Base-by-base conservation (phyloP, 2,113 vertebrate species). In the Illadopsis cleaveri region DNA sequence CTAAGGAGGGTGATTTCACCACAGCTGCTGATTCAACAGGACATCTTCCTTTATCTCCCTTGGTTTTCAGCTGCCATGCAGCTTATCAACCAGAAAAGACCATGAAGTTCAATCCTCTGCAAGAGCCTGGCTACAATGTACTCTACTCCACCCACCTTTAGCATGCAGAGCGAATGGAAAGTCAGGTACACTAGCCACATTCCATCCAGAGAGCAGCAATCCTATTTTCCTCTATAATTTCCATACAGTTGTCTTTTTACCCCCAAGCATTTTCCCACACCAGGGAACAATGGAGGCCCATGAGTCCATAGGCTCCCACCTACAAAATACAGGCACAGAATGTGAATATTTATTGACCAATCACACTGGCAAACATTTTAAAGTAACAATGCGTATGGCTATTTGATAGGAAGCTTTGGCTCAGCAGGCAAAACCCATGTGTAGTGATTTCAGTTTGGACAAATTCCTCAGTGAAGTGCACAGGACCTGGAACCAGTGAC, bases 391-490 rank as follows among this genome's bases (percentile, higher is more conserved):
- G 31, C 13, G 2, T 22, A 14, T 10, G 23, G 7, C 64, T 44
- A 6, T 31, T 54, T 11, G 0, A 18, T 2, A 35, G 30, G 33
- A 23, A 62, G 33, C 11, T 33, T 15, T 40, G 35, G 53, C 50
- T 37, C 12, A 23, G n/a, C 56, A 33, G 62, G 56, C 25, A 58
- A 30, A 77, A 18, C 6, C 9, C 35, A 3, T 0, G 4, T 3
- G 27, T 9, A 19, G 24, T 5, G 6, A 17, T 11, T 11, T 8
- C 56, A 8, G 7, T 15, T 21, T 23, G 23, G 40, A 31, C 73
- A 44, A 23, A 50, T 6, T 9, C 40, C 22, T 22, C 40, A 15
- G 22, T 0, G 0, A 51, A 40, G n/a, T 2, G 1, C 12, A 50
- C 48, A 30, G n/a, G 24, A 23, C 17, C 20, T 9, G 11, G 38